Base-by-base conservation (phyloP, 2,797 vertebrate species). In the Manis javanica region DNA sequence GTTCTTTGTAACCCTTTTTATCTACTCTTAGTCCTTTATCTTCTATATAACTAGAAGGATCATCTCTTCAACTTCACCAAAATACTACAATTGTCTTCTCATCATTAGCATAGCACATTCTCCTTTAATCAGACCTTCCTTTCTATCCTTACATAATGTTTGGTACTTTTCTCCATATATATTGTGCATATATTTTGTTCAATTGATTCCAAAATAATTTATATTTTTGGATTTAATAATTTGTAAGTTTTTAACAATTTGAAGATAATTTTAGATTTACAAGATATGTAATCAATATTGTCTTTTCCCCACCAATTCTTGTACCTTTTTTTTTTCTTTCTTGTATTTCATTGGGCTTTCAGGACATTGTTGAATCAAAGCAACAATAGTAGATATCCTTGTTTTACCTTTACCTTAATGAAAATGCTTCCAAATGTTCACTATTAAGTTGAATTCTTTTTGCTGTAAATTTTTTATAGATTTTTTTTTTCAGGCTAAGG, bases 231-330 rank as follows among this genome's bases (percentile, higher is more conserved):
- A 78, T 71, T 92, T 66, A 89, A 88, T 66, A 57, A 78, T 59
- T 68, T 34, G 31, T 66, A 92, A 7, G 7, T 53, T 74, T 74
- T n/a, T 90, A 90, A 82, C 75, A 82, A 90, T 81, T 74, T 92
- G 34, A 29, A 86, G 49, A 81, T 68, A 61, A 92, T 69, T 86
- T 85, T 34, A 46, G 7, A 57, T 37, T 61, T 72, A 72, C 51
- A 66, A 61, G 24, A 11, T 39, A 71, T 15, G 15, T 31, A 71
- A 72, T 78, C 29, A 78, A 51, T 57, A 91, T n/a, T 78, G 19
- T 51, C 18, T 12, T 59, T 37, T 29, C 0, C 15, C 1, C 31
- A 2, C 63, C 13, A 51, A 59, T 34, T 74, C 49, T 66, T 74
- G 7, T 19, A 37, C 8, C 34, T 83, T 11, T n/a, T 85, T 90